phyloP scores from a whole-genome alignment of 2,797 vertebrate genomes.

The Pygocentrus nattereri region DNA sequence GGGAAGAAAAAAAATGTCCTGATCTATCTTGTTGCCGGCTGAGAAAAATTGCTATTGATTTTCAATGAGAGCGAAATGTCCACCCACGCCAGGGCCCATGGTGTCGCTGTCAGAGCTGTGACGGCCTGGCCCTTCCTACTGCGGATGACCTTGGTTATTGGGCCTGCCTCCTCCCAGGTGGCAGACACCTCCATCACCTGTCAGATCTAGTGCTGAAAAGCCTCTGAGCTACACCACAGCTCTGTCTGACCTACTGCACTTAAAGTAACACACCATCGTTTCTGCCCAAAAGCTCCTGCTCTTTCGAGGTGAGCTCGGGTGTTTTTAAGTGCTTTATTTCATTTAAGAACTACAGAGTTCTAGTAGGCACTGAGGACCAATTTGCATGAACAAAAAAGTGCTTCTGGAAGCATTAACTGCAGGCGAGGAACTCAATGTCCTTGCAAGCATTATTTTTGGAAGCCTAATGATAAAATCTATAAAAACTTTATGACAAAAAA shows the following conservation, averaged over 20 bases:
- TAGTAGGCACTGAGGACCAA: no score
- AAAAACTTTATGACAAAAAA: background rate
- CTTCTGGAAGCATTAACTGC: background rate
- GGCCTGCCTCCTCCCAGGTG: constrained; percentile 59
- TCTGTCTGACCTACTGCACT: constrained; percentile 16
- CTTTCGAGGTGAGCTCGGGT: background rate
- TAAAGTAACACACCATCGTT: background rate
- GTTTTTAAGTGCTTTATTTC: background rate
- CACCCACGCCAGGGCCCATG: constrained; percentile 60
- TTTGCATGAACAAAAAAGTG: background rate
- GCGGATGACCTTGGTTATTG: constrained; percentile 31
- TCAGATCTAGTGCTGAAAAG: constrained; percentile 25
- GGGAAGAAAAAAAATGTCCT: background rate
- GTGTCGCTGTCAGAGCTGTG: constrained; percentile 39
- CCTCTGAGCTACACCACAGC: constrained; percentile 2
- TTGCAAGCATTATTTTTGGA: background rate
- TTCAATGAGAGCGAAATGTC: constrained; percentile 73
- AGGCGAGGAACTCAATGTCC: background rate
- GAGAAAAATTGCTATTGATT: constrained; percentile 80
- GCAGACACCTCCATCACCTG: constrained; percentile 62
- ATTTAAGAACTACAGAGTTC: background rate
- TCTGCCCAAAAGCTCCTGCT: background rate
- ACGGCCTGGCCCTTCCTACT: constrained; percentile 35
- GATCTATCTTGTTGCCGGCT: constrained; percentile 42
- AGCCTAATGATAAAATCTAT: background rate